Evolutionary conservation across 1,140 invertebrate species (phyloP).

Genomic region (Luehdorfia chinensis): DNA sequence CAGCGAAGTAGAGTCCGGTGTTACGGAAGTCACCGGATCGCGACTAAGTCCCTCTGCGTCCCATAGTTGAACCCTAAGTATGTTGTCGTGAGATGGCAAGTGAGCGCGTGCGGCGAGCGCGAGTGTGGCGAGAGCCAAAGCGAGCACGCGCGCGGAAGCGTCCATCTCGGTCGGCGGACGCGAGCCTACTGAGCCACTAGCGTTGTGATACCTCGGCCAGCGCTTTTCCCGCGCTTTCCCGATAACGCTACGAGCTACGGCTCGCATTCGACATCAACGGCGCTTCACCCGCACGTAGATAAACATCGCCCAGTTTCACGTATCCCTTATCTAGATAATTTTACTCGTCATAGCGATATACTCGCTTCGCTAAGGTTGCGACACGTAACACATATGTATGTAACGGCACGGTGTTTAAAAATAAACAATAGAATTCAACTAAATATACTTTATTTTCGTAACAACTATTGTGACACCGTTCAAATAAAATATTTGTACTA

Average conservation of each 20-base stretch:
- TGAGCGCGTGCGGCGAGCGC: conserved; percentile 59
- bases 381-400: not conserved
- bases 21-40: conserved; percentile 40
- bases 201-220: conserved; percentile 29
- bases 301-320: conserved; percentile 33
- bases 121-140: conserved; percentile 45
- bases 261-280: conserved; percentile 48
- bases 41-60: conserved; percentile 61
- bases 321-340: conserved; percentile 48
- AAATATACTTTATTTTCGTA: conserved; percentile 49
- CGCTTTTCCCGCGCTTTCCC: conserved; percentile 69
- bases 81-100: conserved; percentile 63
- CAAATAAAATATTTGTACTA: conserved; percentile 46
- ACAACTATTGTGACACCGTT: conserved; percentile 31
- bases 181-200: conserved; percentile 56
- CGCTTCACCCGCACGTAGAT: conserved; percentile 30
- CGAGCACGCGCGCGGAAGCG: conserved; percentile 43
- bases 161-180: conserved; percentile 61
- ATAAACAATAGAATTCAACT: conserved; percentile 47
- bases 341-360: conserved; percentile 29
- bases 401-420: conserved; percentile 20
- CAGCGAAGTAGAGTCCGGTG: conserved; percentile 22
- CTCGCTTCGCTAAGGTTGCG: not conserved
- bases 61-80: conserved; percentile 66
- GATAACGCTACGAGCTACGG: conserved; percentile 46